These are phyloP conservation scores for Siphonodentalium dalli DNA, from an alignment of 2,888 invertebrate genomes.

Conservation along the genomic window DNA sequence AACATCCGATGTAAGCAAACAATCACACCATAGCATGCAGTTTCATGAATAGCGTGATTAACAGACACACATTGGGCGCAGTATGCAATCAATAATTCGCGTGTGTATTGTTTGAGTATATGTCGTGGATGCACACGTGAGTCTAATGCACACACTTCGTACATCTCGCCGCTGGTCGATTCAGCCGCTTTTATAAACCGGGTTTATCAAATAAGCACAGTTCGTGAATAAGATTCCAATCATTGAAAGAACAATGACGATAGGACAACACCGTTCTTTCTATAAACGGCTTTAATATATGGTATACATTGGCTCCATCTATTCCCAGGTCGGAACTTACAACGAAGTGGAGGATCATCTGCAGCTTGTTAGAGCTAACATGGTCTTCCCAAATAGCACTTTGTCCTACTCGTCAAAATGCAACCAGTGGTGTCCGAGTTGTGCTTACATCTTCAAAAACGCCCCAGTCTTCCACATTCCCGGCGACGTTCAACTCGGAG, in stretches of 20 bases:
- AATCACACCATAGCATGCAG: too few species aligned
- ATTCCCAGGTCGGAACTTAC: constrained; percentile 42
- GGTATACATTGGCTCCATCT: neutral
- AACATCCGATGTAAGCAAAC: too few species aligned
- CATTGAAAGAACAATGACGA: neutral
- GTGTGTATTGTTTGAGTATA: too few species aligned
- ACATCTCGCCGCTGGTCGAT: too few species aligned
- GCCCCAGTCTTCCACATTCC: constrained; percentile 30
- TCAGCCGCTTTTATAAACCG: too few species aligned
- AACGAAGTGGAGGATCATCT: constrained; percentile 22
- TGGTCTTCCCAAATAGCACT: constrained; percentile 16
- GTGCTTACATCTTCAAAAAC: constrained; percentile 42
- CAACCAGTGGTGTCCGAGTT: constrained; percentile 39
- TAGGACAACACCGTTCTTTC: neutral
- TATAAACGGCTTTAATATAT: too few species aligned
- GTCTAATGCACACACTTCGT: too few species aligned
- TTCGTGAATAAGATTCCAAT: neutral
- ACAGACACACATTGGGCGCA: too few species aligned
- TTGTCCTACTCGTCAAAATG: constrained; percentile 29
- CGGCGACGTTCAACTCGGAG: constrained; percentile 48
- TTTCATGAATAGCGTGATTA: too few species aligned
- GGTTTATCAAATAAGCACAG: neutral
- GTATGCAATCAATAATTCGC: too few species aligned
- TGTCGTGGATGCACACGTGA: too few species aligned
- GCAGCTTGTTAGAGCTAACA: constrained; percentile 8